phyloP scores from a whole-genome alignment of 2,113 vertebrate genomes.

The Equus przewalskii region DNA sequence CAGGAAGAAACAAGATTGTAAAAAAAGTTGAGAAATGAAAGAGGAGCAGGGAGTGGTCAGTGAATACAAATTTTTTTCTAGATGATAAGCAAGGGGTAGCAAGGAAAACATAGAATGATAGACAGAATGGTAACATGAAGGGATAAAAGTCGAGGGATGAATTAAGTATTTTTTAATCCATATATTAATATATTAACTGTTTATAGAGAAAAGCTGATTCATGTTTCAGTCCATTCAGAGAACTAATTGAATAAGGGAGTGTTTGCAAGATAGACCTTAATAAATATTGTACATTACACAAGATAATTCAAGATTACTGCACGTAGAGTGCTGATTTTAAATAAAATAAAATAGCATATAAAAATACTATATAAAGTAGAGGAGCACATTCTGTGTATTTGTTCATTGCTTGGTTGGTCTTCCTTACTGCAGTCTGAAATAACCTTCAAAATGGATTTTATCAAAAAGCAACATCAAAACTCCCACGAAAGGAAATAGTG shows the following conservation, averaged over 20 bases:
- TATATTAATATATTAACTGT: neutral
- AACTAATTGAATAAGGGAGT: neutral
- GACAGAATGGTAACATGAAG: neutral
- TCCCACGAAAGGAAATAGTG: neutral
- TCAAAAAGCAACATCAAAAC: conserved; percentile 10
- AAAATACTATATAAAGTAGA: neutral
- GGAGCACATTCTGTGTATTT: neutral
- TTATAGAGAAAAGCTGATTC: neutral
- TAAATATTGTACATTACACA: neutral
- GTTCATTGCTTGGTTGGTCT: neutral
- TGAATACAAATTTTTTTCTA: neutral
- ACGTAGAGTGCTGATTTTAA: neutral
- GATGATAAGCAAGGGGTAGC: neutral
- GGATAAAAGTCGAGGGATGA: neutral
- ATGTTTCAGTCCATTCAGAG: neutral
- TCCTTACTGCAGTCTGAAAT: conserved; percentile 24
- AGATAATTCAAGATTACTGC: neutral
- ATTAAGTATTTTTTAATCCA: conserved; percentile 5
- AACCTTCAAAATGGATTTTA: conserved; percentile 56
- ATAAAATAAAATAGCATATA: neutral
- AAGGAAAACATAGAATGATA: neutral
- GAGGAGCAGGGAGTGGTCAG: rapidly evolving
- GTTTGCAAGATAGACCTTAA: neutral
- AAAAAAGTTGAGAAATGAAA: neutral
- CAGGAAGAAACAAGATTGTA: neutral